Evolutionary conservation across 2,797 vertebrate species (phyloP).

Genomic region (Nyctalus aviator): DNA sequence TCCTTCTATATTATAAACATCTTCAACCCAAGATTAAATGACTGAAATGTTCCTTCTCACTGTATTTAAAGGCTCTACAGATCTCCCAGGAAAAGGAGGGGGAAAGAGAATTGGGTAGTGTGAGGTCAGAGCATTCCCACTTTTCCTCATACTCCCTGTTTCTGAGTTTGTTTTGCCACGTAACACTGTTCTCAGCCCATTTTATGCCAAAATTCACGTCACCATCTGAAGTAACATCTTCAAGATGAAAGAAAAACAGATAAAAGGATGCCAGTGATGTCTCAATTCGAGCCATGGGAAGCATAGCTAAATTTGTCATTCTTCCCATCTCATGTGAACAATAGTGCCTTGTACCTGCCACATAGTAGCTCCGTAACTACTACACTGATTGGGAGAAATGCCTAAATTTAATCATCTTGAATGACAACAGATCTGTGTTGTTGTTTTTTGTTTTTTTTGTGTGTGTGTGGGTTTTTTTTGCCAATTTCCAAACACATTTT

Average conservation of each 20-base stretch:
- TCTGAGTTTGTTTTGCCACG: slow-evolving; percentile 70
- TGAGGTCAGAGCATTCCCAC: not conserved
- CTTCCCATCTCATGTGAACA: slow-evolving; percentile 70
- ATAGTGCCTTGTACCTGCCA: slow-evolving; percentile 63
- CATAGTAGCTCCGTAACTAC: not conserved
- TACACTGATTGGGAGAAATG: not conserved
- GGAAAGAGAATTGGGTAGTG: not conserved
- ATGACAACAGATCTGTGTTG: slow-evolving; percentile 2
- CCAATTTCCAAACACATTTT: slow-evolving; percentile 25
- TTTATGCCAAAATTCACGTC: slow-evolving; percentile 70
- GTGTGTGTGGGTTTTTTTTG: too few species aligned
- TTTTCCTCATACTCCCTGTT: slow-evolving; percentile 11
- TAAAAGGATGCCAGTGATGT: slow-evolving; percentile 82
- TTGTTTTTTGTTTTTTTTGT: too few species aligned
- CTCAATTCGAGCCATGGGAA: slow-evolving; percentile 72
- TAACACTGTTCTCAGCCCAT: slow-evolving; percentile 57
- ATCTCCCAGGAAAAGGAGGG: slow-evolving; percentile 16
- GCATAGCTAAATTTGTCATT: slow-evolving; percentile 73
- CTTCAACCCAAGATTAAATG: slow-evolving; percentile 34
- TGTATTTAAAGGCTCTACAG: slow-evolving; percentile 1
- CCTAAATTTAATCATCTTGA: slow-evolving; percentile 26
- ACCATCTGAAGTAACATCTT: slow-evolving; percentile 83
- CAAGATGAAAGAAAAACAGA: slow-evolving; percentile 81
- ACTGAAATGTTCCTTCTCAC: not conserved
- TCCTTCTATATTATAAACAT: slow-evolving; percentile 55